Base-by-base conservation (phyloP, 1,140 invertebrate species). In the Mizuhopecten yessoensis region DNA sequence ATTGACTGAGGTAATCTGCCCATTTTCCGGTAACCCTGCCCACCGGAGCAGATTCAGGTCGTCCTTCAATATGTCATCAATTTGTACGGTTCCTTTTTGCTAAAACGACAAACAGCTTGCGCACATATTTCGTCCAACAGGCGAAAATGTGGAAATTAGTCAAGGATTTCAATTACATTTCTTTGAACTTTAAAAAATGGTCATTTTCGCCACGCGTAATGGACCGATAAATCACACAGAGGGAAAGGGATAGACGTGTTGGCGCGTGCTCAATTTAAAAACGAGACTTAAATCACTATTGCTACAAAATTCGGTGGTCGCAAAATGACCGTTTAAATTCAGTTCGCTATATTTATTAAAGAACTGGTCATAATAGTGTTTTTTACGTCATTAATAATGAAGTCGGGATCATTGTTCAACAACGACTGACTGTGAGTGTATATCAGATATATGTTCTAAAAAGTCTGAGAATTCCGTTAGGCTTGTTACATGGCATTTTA, bases 1-100 rank as follows among this genome's bases (percentile, higher is more conserved):
- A 75, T 75, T 75, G 57, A n/a, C 57, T 75, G 57, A 75, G 57
- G 57, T 45, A 45, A 45, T 45, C 9, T 7, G 42, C 0, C 42
- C 9, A 45, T 45, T 45, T 75, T 29, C 23, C 57, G n/a, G n/a
- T n/a, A 75, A 23, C 11, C n/a, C 57, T 75, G 57, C n/a, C 57
- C n/a, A 75, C 57, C 57, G 57, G 57, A 75, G 29, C 57, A 2
- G 45, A 57, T 11, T 57, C 45, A 1, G 57, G 23, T 75, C 57
- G n/a, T 75, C 57, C 57, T 75, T 75, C 57, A 75, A 75, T 75
- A 75, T 75, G 57, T 75, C 57, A 75, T n/a, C 57, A 75, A 75
- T 75, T 75, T 75, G 17, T n/a, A 75, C n/a, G 57, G 23, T 75
- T 75, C 57, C 57, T 75, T 75, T 75, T 75, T 75, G 29, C n/a